phyloP scores from a whole-genome alignment of 2,888 invertebrate genomes.

The Aporophyla lueneburgensis region DNA sequence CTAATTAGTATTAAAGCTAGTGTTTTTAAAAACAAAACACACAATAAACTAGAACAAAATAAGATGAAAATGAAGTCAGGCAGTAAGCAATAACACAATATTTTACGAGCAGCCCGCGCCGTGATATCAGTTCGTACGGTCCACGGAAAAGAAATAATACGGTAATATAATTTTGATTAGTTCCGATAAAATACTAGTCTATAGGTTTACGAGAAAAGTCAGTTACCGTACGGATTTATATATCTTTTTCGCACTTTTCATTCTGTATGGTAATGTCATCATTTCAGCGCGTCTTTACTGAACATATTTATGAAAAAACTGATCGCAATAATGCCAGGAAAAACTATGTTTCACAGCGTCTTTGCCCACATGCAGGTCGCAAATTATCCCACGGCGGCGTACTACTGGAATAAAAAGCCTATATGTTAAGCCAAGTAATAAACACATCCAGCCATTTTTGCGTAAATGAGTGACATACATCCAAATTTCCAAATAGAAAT shows the following conservation, averaged over 20 bases:
- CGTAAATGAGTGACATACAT: too few species aligned
- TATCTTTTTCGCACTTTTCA: conserved; percentile 2
- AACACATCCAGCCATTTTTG: too few species aligned
- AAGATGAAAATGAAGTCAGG: conserved; percentile 37
- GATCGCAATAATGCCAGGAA: not conserved
- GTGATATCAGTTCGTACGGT: conserved; percentile 75
- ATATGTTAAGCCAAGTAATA: too few species aligned
- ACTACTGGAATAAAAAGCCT: too few species aligned
- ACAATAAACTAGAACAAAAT: conserved; percentile 29
- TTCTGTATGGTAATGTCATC: not conserved
- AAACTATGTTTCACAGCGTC: not conserved
- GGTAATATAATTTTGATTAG: conserved; percentile 78
- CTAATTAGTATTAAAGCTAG: not conserved
- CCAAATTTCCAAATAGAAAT: too few species aligned
- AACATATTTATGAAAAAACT: not conserved
- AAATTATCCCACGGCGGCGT: too few species aligned
- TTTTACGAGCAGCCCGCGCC: conserved; percentile 70
- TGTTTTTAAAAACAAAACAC: not conserved
- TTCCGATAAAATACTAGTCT: conserved; percentile 72
- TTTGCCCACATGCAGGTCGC: too few species aligned
- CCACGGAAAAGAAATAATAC: conserved; percentile 72
- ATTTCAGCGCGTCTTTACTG: not conserved
- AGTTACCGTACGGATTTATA: conserved; percentile 10
- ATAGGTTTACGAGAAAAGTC: conserved; percentile 60
- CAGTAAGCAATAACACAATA: conserved; percentile 60